Base-by-base conservation (phyloP, 2,113 vertebrate species). In the Neolamprologus fasciatus region DNA sequence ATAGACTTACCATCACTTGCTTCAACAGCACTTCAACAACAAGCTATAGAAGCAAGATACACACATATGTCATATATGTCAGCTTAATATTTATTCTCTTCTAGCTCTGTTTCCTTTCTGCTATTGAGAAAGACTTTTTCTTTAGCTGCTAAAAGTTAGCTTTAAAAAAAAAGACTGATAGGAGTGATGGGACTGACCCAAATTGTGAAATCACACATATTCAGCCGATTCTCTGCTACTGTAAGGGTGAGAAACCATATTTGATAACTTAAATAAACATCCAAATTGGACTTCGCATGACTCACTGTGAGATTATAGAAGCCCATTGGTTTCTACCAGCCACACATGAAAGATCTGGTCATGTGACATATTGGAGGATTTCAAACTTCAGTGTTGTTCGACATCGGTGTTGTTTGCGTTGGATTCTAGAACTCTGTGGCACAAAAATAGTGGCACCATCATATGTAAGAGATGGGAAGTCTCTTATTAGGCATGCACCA, bases 231-330 rank as follows among this genome's bases (percentile, higher is more conserved):
- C 13, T 28, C 55, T 58, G 11, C 55, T 57, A 16, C 21, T 13
- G 21, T 21, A 54, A 21, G 51, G n/a, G 10, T 21, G 6, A 13
- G 21, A 23, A 55, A 55, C 53, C 53, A 23, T 55, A 55, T 23
- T 55, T 55, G 21, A 23, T 61, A 37, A 66, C 10, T 66, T 37
- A 66, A 37, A 66, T 8, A 37, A 37, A 13, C 61, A 37, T 66
- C 61, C 31, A 21, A 37, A 66, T 21, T 66, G 33, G 1, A 37
- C 61, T 37, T 37, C 0, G 1, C 5, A 10, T 61, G 57, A 0
- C 57, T 61, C 57, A 61, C 5, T 61, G 57, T 61, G 57, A 33
- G 31, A 5, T 35, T 66, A 31, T 31, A 31, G 26, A 61, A 31
- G 57, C 14, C 0, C 1, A 61, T n/a, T 35, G 61, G 28, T 37